Percentiles rank a stretch among this genome's conserved stretches.
These are phyloP conservation scores for Poeciliopsis turneri DNA, from an alignment of 2,797 vertebrate species.

Conservation along the genomic window DNA sequence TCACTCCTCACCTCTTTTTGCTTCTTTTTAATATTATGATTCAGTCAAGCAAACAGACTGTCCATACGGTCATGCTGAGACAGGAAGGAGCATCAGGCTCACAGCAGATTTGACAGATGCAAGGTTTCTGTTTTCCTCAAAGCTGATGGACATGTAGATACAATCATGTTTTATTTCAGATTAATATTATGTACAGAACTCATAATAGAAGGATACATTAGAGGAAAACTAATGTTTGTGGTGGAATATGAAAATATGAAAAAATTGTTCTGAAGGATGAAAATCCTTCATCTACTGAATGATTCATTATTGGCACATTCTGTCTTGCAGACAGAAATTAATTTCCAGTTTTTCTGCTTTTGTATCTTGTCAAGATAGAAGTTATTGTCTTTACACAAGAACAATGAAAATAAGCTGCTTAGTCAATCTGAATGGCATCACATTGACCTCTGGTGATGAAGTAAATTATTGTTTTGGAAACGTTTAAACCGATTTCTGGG, in stretches of 20 bases:
- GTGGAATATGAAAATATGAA: background rate
- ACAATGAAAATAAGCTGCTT: background rate
- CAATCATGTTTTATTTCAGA: conserved; percentile 33
- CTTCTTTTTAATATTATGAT: conserved; percentile 62
- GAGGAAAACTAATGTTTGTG: background rate
- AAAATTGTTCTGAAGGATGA: background rate
- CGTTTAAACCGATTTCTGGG: background rate
- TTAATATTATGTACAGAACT: conserved; percentile 5
- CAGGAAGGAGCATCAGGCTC: conserved; percentile 54
- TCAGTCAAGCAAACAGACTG: conserved; percentile 65
- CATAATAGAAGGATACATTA: background rate
- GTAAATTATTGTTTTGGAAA: background rate
- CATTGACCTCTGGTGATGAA: background rate
- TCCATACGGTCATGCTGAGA: conserved; percentile 71
- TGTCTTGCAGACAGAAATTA: background rate
- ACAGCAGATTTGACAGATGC: conserved; percentile 47
- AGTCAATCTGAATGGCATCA: background rate
- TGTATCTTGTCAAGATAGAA: background rate
- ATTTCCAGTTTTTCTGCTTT: background rate
- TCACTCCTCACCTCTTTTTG: conserved; percentile 17
- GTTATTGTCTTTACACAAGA: background rate
- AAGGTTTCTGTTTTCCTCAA: conserved; percentile 38
- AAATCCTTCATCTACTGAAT: background rate
- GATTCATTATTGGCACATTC: background rate
- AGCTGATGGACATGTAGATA: conserved; percentile 42